Evolutionary conservation across 2,888 invertebrate species (phyloP).

Genomic region (Miltochrista miniata): DNA sequence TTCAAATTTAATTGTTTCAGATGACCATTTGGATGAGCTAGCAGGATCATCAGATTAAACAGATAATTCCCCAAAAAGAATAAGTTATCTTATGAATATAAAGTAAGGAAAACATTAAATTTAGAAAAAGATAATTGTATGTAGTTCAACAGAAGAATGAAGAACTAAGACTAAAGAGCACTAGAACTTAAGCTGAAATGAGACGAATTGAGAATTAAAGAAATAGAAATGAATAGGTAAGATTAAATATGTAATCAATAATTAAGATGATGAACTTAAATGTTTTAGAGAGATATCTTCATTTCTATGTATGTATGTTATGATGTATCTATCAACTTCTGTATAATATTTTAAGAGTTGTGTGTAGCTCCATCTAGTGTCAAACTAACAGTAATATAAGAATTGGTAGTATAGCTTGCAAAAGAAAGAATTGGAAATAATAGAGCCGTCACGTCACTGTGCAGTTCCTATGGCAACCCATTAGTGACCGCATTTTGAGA

Average conservation of each 20-base stretch:
- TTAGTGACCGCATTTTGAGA: too few species aligned
- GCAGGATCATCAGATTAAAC: conserved; percentile 35
- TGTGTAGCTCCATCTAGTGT: too few species aligned
- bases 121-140: conserved; percentile 48
- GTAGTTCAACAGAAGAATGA: conserved; percentile 48
- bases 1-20: conserved; percentile 12
- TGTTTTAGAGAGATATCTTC: conserved; percentile 52
- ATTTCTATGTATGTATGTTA: conserved; percentile 52
- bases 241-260: conserved; percentile 50
- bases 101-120: conserved; percentile 41
- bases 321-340: background rate
- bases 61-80: conserved; percentile 29
- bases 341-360: too few species aligned
- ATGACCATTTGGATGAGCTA: conserved; percentile 17
- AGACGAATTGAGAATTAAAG: conserved; percentile 51
- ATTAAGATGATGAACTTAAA: conserved; percentile 54
- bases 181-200: conserved; percentile 52
- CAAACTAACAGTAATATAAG: too few species aligned
- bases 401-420: too few species aligned
- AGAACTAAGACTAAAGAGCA: conserved; percentile 49
- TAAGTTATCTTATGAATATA: conserved; percentile 41
- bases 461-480: too few species aligned
- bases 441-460: too few species aligned
- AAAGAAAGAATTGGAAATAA: too few species aligned
- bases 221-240: conserved; percentile 55